Percentiles rank a stretch among this genome's conserved stretches.
phyloP scores from a whole-genome alignment of 2,797 vertebrate species.

The Argentina silus region DNA sequence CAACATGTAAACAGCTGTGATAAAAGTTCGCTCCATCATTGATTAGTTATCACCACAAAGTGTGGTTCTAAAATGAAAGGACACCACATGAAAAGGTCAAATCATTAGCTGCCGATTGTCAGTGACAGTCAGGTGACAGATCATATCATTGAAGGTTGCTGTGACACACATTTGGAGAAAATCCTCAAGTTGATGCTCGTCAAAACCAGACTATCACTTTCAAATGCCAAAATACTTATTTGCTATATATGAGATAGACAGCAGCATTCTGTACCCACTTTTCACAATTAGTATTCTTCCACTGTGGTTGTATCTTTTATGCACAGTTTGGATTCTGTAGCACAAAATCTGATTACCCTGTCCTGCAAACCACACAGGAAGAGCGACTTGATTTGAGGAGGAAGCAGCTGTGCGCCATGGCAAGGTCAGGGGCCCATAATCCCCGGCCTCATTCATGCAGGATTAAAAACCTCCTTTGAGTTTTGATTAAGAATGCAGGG shows the following conservation, averaged over 20 bases:
- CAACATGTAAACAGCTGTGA: too few relatives aligned
- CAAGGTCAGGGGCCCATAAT: slow-evolving; percentile 84
- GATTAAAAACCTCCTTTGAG: slow-evolving; percentile 90
- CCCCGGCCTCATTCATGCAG: slow-evolving; percentile 78
- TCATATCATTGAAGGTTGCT: background rate
- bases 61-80: background rate
- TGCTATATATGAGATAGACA: slow-evolving; percentile 1
- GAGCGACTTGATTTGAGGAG: slow-evolving; percentile 41
- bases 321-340: slow-evolving; percentile 46
- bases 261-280: slow-evolving; percentile 1
- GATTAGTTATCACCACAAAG: too few relatives aligned
- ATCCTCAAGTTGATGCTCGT: slow-evolving; percentile 35
- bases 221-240: slow-evolving; percentile 4
- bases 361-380: slow-evolving; percentile 11
- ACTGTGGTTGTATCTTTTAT: slow-evolving; percentile 35
- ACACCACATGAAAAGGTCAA: background rate
- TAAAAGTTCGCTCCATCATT: too few relatives aligned
- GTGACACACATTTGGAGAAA: slow-evolving; percentile 42
- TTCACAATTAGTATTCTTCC: slow-evolving; percentile 34
- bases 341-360: slow-evolving; percentile 10
- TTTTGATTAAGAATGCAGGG: slow-evolving; percentile 94
- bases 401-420: slow-evolving; percentile 78
- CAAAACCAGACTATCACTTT: slow-evolving; percentile 18
- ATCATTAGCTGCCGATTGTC: background rate
- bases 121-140: background rate